These are phyloP conservation scores for Tiliacea citrago DNA, from an alignment of 2,888 invertebrate species.

Conservation along the genomic window DNA sequence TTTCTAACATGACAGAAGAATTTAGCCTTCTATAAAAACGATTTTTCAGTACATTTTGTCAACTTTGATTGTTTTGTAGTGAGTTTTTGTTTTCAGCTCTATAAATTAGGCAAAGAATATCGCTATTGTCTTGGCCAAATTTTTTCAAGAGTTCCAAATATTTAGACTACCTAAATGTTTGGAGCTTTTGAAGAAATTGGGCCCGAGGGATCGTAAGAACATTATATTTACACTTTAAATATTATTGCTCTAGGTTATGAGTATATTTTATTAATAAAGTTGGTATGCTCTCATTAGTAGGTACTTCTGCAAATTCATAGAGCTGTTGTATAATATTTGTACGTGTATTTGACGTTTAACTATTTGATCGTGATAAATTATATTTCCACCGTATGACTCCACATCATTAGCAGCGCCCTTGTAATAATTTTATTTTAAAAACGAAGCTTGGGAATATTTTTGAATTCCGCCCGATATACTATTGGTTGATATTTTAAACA, in stretches of 20 bases:
- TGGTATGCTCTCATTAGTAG: conserved; percentile 9
- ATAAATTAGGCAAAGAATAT: too few species aligned
- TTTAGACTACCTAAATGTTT: background rate
- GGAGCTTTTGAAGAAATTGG: background rate
- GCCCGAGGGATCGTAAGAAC: background rate
- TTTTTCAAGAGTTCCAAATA: too few species aligned
- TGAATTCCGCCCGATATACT: background rate
- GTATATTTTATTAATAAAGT: conserved; percentile 2
- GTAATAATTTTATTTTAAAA: background rate
- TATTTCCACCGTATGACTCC: background rate
- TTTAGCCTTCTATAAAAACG: background rate
- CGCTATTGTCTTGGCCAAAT: too few species aligned
- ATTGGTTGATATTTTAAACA: too few species aligned
- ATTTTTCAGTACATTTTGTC: background rate
- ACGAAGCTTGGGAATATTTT: background rate
- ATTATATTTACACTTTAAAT: conserved; percentile 42
- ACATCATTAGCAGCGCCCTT: background rate
- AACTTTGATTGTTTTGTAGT: background rate
- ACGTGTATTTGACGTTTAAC: background rate
- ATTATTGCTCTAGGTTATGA: conserved; percentile 15
- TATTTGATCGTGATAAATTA: conserved; percentile 4
- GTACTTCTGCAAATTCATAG: too few species aligned
- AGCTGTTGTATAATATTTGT: background rate
- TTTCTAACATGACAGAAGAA: background rate
- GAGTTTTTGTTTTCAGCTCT: too few species aligned